Conservation (phyloP, 2,888 invertebrate species). For the Epicampocera succincta region DNA sequence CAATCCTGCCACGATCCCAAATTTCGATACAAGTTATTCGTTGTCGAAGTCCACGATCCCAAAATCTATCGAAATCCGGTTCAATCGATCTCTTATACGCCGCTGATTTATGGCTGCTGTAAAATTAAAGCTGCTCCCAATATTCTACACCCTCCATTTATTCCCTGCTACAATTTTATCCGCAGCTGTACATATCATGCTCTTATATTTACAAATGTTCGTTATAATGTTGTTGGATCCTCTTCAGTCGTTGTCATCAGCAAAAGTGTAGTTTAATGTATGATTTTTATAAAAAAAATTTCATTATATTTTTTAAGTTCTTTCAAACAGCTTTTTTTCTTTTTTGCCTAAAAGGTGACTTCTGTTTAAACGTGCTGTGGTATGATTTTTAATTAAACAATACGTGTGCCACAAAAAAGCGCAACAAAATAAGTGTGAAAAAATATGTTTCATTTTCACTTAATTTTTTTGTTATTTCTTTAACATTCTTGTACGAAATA, state of each 20-base stretch:
- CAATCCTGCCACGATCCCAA: no score
- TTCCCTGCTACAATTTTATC: background rate
- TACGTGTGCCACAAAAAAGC: constrained; percentile 65
- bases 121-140: no score
- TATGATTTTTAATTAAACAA: constrained; percentile 70
- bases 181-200: constrained; percentile 12
- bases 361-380: constrained; percentile 67
- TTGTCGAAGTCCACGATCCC: no score
- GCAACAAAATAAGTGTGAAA: constrained; percentile 63
- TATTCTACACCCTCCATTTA: no score
- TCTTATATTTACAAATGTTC: constrained; percentile 30
- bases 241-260: constrained; percentile 66
- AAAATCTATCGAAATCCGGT: no score
- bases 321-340: constrained; percentile 23
- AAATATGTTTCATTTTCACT: constrained; percentile 67
- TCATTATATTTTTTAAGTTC: constrained; percentile 7
- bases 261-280: constrained; percentile 57
- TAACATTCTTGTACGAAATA: constrained; percentile 40
- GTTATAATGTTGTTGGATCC: constrained; percentile 58
- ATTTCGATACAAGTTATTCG: no score
- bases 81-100: no score
- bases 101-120: no score
- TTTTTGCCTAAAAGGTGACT: constrained; percentile 57
- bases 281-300: constrained; percentile 59
- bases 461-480: constrained; percentile 46